These are phyloP conservation scores for Noctua janthe DNA, from an alignment of 2,888 invertebrate genomes.

Conservation along the genomic window DNA sequence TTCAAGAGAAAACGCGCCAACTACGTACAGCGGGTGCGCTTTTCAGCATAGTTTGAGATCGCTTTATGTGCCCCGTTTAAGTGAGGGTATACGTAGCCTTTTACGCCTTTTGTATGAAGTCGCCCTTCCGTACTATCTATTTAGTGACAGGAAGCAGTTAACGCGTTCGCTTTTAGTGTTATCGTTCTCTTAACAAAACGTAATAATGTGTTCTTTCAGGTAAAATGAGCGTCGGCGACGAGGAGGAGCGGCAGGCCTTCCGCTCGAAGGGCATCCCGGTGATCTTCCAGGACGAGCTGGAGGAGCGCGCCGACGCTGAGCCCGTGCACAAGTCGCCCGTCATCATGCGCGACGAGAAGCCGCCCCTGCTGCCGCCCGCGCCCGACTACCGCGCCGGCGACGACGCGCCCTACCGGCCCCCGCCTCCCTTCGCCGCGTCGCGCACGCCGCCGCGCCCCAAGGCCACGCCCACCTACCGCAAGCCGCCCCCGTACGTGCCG, in stretches of 20 bases:
- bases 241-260: conserved; percentile 95
- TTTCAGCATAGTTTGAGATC: neutral
- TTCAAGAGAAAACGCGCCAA: neutral
- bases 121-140: conserved; percentile 13
- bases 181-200: neutral
- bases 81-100: neutral
- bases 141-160: conserved; percentile 23
- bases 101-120: neutral
- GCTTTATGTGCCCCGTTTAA: neutral
- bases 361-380: conserved; percentile 95
- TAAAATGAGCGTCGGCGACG: conserved; percentile 92
- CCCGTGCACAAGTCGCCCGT: conserved; percentile 97
- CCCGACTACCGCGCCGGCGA: conserved; percentile 92
- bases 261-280: conserved; percentile 97
- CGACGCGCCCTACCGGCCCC: conserved; percentile 96
- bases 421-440: conserved; percentile 95
- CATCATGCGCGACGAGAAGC: conserved; percentile 98
- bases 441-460: conserved; percentile 95
- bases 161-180: conserved; percentile 35
- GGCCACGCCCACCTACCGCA: conserved; percentile 97
- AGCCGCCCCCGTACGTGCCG: conserved; percentile 99
- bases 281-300: conserved; percentile 99
- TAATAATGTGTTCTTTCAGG: conserved; percentile 86
- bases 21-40: neutral
- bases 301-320: conserved; percentile 96